These are phyloP conservation scores for Tokudaia tokunoshimensis DNA, from an alignment of 2,797 vertebrate species.

Conservation along the genomic window DNA sequence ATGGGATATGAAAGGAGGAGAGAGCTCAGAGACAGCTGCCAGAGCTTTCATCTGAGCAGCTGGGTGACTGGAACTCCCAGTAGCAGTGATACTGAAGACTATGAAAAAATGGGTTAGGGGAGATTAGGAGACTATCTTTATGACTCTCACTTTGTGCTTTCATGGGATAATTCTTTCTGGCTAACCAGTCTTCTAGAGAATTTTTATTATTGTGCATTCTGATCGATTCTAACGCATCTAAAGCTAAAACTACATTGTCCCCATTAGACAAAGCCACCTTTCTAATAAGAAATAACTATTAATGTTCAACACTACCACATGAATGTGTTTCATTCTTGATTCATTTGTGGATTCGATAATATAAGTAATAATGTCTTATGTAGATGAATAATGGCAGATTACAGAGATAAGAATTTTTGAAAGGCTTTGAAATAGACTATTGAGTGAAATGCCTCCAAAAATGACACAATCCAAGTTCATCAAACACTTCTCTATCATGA, in stretches of 20 bases:
- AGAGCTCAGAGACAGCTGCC: neutral
- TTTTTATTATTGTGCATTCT: neutral
- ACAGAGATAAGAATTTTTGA: neutral
- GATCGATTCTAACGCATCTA: neutral
- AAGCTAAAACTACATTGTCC: neutral
- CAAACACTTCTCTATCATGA: neutral
- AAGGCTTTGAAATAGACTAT: neutral
- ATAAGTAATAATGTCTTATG: neutral
- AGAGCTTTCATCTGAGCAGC: neutral
- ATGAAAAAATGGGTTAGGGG: neutral
- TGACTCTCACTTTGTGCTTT: neutral
- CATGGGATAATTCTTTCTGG: no score
- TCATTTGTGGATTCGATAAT: neutral
- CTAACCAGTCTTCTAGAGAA: neutral
- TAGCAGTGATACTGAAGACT: neutral
- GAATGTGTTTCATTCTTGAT: neutral
- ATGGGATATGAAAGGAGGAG: neutral
- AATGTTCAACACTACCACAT: neutral
- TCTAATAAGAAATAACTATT: neutral
- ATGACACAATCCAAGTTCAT: slow-evolving; percentile 1
- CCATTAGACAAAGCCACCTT: neutral
- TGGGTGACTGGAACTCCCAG: neutral
- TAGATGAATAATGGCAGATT: neutral
- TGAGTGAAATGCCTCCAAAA: neutral
- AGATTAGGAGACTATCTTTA: neutral